A percentile compares a stretch with the other conserved stretches of the same genome.
Evolutionary conservation across 2,888 invertebrate species (phyloP).

Genomic region (Drosophila melanosoma): DNA sequence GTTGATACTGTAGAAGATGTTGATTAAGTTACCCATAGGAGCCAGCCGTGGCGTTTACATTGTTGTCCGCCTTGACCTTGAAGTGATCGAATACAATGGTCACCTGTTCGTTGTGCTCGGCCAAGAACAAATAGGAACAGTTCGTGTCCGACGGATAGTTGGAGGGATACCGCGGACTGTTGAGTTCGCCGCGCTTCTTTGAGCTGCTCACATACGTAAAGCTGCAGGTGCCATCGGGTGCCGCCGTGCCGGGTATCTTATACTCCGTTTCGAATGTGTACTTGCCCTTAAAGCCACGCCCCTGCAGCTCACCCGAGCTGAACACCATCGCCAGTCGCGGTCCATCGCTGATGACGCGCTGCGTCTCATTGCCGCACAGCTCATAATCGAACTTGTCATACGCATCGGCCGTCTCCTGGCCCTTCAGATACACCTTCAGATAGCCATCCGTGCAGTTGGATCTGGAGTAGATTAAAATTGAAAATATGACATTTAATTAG

Average conservation of each 20-base stretch:
- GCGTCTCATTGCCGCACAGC: constrained; percentile 95
- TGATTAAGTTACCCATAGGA: constrained; percentile 88
- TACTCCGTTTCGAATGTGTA: constrained; percentile 90
- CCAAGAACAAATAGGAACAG: constrained; percentile 96
- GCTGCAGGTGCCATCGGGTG: constrained; percentile 95
- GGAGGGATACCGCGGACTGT: constrained; percentile 98
- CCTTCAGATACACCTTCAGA: constrained; percentile 95
- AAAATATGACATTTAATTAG: background rate
- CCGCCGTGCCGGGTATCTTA: constrained; percentile 96
- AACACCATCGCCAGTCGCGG: constrained; percentile 97
- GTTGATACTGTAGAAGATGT: background rate
- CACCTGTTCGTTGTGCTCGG: constrained; percentile 94
- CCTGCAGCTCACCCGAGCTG: constrained; percentile 95
- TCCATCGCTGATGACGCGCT: constrained; percentile 94
- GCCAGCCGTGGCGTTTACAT: constrained; percentile 91
- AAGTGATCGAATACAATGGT: constrained; percentile 96
- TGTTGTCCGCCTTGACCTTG: constrained; percentile 92
- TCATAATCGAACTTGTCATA: constrained; percentile 97
- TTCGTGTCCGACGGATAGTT: constrained; percentile 98
- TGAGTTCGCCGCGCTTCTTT: constrained; percentile 95
- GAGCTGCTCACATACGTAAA: constrained; percentile 96
- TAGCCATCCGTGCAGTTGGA: constrained; percentile 94
- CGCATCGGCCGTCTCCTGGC: constrained; percentile 96
- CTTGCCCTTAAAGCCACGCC: constrained; percentile 92
- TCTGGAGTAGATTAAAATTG: constrained; percentile 47